Base-by-base conservation (phyloP, 1,140 invertebrate genomes). In the Camponotus vicinus region DNA sequence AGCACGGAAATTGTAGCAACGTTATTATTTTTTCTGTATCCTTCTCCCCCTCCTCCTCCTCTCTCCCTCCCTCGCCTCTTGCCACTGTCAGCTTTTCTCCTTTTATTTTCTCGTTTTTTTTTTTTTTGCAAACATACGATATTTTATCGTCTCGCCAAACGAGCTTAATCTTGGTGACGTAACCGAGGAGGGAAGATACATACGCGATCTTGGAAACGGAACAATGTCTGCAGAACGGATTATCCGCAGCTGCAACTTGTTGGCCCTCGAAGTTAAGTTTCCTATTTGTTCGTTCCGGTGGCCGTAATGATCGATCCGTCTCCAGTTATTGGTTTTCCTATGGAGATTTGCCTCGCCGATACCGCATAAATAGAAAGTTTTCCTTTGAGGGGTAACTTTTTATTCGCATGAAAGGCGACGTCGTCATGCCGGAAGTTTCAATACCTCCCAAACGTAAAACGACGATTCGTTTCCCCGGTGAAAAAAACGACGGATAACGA, bases 311-410 rank as follows among this genome's bases (percentile, higher is more conserved):
- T 78, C 70, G 63, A 85, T 66, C 77, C 59, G 70, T 15, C 49
- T 21, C 75, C 49, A 63, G 45, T 85, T 78, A 85, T 85, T 63
- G 73, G 73, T 78, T 85, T 76, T 66, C 45, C 82, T 45, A 27
- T 66, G 61, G 37, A 85, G 77, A 85, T 85, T 85, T 49, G 61
- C 61, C 75, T 2, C 45, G 70, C 61, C 71, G 64, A 69, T 80
- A 52, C 15, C 59, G 70, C 59, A 49, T 76, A 84, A 73, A 71
- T 45, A 37, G 21, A 6, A 64, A 85, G 71, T 86, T 82, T 64
- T 34, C 37, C 77, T 82, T 82, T 82, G 85, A 82, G n/a, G 57
- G 42, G 55, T 86, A 86, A 82, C 85, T 86, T 86, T 83, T 13
- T 52, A 32, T 52, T 71, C 55, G 34, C 75, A 61, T 73, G 85